Base-by-base conservation (phyloP, 2,888 invertebrate species). In the Drosophila helvetica region DNA sequence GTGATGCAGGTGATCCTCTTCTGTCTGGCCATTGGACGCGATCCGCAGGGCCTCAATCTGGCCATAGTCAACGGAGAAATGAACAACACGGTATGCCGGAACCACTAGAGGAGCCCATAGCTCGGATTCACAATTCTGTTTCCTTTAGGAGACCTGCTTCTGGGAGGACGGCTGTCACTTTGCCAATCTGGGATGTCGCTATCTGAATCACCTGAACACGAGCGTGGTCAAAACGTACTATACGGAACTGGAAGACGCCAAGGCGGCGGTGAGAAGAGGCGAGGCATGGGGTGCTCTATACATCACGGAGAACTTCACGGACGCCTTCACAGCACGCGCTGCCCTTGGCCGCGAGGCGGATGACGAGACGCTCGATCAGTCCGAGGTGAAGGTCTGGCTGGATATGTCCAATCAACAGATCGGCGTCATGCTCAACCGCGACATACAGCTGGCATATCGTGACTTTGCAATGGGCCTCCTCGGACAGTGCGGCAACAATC, bases 331-430 rank as follows among this genome's bases (percentile, higher is more conserved):
- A 0, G 97, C 97, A 1, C 93, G 97, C 78, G 94, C 97, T 92
- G 95, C 95, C 30, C 92, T 97, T 74, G 96, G 94, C 47, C 95
- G 95, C 84, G 96, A 96, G 25, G 95, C 96, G 0, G 97, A 97
- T 89, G 96, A 96, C 70, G 97, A 97, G 81, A 97, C 97, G 0
- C 94, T 98, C 60, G 95, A 96, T 77, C 96, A 96, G 75, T 97
- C 97, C 52, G 97, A 97, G 90, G 95, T 98, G 68, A 94, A 96
- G 88, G 96, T 98, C 58, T 96, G 97, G 96, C 94, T 98, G 66
- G 98, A 98, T 91, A 97, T 98, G 96, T 97, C 97, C 80, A 98
- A 98, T 94, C 98, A 98, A 91, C 98, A 98, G 93, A 97, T 98
- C 83, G 96, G 97, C 0, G 94, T 98, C 84, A 96, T 97, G 93